A percentile compares a stretch with the other conserved stretches of the same genome.
These are phyloP conservation scores for Anniella stebbinsi DNA, from an alignment of 2,797 vertebrate species.

Conservation along the genomic window DNA sequence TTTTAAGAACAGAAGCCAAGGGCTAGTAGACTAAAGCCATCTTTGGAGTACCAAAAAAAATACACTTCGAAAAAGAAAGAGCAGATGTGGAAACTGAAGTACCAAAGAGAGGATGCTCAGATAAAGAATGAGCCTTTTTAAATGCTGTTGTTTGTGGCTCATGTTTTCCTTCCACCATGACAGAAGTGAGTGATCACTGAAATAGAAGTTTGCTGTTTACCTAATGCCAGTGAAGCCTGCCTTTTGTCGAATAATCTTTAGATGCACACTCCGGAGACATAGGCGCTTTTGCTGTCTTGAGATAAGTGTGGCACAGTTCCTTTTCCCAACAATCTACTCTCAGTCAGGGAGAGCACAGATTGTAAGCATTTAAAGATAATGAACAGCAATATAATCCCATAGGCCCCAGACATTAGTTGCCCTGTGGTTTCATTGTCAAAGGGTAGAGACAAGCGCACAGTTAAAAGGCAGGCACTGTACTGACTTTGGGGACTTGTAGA, in stretches of 20 bases:
- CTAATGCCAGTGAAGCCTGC: constrained; percentile 50
- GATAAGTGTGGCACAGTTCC: constrained; percentile 41
- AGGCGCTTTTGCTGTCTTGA: constrained; percentile 43
- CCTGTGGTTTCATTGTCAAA: constrained; percentile 36
- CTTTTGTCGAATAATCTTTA: constrained; percentile 46
- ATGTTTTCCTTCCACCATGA: constrained; percentile 37
- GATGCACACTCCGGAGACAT: constrained; percentile 28
- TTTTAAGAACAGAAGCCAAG: constrained; percentile 45
- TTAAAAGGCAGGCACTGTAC: constrained; percentile 24
- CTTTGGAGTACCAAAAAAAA: constrained; percentile 53
- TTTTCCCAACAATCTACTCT: constrained; percentile 42
- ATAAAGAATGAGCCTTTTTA: constrained; percentile 39
- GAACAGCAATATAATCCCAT: constrained; percentile 11
- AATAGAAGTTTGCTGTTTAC: constrained; percentile 63
- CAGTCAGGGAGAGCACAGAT: constrained; percentile 35
- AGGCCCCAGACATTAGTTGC: neutral
- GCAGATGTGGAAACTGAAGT: constrained; percentile 46
- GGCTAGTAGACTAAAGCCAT: constrained; percentile 29
- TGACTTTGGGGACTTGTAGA: constrained; percentile 5
- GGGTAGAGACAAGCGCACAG: constrained; percentile 26
- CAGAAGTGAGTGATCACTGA: constrained; percentile 45
- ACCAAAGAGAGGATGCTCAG: constrained; percentile 32
- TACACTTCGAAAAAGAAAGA: constrained; percentile 33
- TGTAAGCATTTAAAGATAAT: constrained; percentile 41
- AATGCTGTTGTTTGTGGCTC: constrained; percentile 43